Evolutionary conservation across 2,797 vertebrate genomes (phyloP).

Genomic region (Steatocranus sp.): DNA sequence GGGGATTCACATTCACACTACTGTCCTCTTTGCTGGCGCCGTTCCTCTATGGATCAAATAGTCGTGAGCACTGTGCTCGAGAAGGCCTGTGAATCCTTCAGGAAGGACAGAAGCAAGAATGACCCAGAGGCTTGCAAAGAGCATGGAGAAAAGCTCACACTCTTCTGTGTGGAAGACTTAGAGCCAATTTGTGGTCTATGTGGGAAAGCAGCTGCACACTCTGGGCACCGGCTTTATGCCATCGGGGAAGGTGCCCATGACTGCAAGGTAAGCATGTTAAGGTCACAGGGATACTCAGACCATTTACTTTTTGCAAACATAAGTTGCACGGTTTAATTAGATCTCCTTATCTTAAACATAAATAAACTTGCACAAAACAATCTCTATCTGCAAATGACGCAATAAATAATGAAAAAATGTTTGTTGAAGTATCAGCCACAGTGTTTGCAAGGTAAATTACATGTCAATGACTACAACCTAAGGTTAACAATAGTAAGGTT

Average conservation of each 20-base stretch:
- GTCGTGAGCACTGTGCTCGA: slow-evolving; percentile 61
- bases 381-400: neutral
- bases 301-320: neutral
- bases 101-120: slow-evolving; percentile 49
- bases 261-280: slow-evolving; percentile 74
- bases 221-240: slow-evolving; percentile 74
- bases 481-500: neutral
- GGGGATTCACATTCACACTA: slow-evolving; percentile 50
- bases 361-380: neutral
- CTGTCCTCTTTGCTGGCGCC: slow-evolving; percentile 82
- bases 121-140: slow-evolving; percentile 69
- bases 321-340: neutral
- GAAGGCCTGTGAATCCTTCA: slow-evolving; percentile 68
- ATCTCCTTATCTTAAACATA: neutral
- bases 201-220: slow-evolving; percentile 63
- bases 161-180: slow-evolving; percentile 80
- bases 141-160: slow-evolving; percentile 70
- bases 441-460: neutral
- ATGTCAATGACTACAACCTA: neutral
- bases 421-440: neutral
- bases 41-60: slow-evolving; percentile 69
- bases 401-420: neutral
- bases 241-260: slow-evolving; percentile 73
- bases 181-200: slow-evolving; percentile 73
- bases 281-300: neutral